These are phyloP conservation scores for Tragopan temminckii DNA, from an alignment of 2,797 vertebrate species.

Conservation along the genomic window DNA sequence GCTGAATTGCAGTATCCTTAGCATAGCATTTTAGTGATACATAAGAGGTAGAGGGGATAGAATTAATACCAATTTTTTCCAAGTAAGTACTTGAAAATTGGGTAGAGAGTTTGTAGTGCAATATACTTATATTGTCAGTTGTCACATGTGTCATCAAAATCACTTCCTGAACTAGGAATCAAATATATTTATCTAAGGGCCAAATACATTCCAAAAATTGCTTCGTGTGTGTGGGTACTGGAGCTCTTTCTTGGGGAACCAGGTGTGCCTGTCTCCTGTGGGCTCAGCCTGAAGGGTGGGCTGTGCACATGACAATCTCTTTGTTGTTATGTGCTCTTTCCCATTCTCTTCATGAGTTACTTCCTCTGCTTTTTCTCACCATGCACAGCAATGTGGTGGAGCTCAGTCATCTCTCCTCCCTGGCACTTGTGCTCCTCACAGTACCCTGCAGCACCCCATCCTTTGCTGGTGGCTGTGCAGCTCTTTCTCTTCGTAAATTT, in stretches of 20 bases:
- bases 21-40: neutral
- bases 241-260: fast-evolving
- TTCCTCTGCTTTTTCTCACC: neutral
- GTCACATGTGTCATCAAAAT: neutral
- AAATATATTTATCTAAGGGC: fast-evolving
- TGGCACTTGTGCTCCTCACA: fast-evolving
- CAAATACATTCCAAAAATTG: neutral
- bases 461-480: neutral
- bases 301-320: fast-evolving
- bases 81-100: neutral
- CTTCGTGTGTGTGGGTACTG: fast-evolving
- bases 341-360: fast-evolving
- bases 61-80: neutral
- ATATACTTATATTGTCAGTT: neutral
- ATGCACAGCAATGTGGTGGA: fast-evolving
- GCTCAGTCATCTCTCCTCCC: neutral
- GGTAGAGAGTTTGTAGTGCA: neutral
- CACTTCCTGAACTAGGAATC: neutral
- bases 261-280: neutral
- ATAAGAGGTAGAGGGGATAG: neutral
- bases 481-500: neutral
- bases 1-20: neutral
- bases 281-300: fast-evolving
- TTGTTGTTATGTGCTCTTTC: neutral
- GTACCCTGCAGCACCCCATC: neutral